Percentiles rank a stretch among this genome's conserved stretches.
Evolutionary conservation across 2,797 vertebrate species (phyloP).

Genomic region (Eurystomus glaucurus): DNA sequence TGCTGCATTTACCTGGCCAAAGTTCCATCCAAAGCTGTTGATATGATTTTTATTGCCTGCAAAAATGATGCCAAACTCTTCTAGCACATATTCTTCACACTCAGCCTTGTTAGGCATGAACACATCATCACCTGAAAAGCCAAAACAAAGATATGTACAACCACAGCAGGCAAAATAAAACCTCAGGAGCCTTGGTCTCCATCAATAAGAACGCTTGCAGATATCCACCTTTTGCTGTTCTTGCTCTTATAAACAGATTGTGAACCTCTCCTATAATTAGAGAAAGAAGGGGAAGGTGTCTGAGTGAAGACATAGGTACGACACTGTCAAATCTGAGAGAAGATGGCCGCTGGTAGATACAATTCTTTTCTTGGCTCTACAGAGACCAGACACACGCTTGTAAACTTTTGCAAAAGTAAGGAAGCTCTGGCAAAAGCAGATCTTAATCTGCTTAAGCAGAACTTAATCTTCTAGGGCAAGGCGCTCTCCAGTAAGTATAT

Average conservation of each 20-base stretch:
- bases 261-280: neutral
- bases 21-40: conserved; percentile 82
- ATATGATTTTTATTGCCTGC: conserved; percentile 77
- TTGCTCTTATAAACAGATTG: neutral
- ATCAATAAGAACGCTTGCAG: neutral
- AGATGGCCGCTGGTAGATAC: neutral
- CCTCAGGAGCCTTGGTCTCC: neutral
- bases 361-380: neutral
- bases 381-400: neutral
- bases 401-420: neutral
- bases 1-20: conserved; percentile 81
- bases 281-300: neutral
- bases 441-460: neutral
- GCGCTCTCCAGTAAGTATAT: neutral
- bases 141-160: conserved; percentile 5
- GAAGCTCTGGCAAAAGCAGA: neutral
- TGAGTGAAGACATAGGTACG: neutral
- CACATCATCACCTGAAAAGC: conserved; percentile 81
- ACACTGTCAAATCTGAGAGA: neutral
- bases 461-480: neutral
- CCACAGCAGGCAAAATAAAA: neutral
- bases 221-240: neutral
- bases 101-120: conserved; percentile 79
- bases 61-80: conserved; percentile 84
- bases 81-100: conserved; percentile 83